Conservation (phyloP, 2,797 vertebrate species). For the Chiropotes sagulatus region DNA sequence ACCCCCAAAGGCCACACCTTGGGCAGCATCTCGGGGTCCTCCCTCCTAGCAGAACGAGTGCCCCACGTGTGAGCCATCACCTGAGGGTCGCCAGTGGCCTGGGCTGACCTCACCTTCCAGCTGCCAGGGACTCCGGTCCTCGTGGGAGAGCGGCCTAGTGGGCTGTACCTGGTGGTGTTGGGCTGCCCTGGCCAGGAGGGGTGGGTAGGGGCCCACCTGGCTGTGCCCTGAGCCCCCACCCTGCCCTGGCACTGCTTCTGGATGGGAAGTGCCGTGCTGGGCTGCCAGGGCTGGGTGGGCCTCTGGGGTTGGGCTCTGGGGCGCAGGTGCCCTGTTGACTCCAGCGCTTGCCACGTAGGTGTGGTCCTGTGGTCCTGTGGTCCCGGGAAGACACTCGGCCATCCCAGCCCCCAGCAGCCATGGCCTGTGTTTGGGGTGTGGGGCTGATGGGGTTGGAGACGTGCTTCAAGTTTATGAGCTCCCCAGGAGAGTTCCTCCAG, state of each 20-base stretch:
- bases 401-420: background rate
- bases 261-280: too few species aligned
- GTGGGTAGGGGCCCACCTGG: background rate
- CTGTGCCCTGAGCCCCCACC: background rate
- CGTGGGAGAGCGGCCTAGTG: background rate
- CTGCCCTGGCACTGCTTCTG: fast-evolving
- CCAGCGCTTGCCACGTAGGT: background rate
- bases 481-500: background rate
- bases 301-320: background rate
- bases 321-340: fast-evolving
- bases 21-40: too few species aligned
- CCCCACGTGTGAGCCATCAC: background rate
- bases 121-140: fast-evolving
- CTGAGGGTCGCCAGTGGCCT: background rate
- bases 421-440: background rate
- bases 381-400: fast-evolving
- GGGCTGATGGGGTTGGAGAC: background rate
- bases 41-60: background rate
- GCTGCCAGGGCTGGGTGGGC: background rate
- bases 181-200: background rate
- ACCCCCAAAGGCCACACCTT: background rate
- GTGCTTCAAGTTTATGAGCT: background rate
- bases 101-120: background rate
- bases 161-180: too few species aligned
- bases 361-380: background rate